Evolutionary conservation across 1,140 invertebrate genomes (phyloP).

Genomic region (Aphelenchoides avenae): DNA sequence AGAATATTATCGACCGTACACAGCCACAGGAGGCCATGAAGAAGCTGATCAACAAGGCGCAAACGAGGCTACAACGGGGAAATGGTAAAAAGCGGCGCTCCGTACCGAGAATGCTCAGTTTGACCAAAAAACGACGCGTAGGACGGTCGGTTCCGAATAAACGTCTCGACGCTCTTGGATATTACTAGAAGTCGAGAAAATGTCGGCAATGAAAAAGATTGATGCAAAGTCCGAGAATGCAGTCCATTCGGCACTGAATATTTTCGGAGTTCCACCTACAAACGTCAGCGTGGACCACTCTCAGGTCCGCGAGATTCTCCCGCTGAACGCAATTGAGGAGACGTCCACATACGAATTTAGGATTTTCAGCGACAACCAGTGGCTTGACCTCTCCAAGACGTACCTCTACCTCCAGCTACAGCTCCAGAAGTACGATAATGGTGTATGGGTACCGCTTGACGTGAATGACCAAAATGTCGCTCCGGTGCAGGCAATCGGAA

Average conservation of each 20-base stretch:
- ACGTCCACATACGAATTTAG: conserved; percentile 14
- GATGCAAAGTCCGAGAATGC: too few species aligned
- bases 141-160: too few species aligned
- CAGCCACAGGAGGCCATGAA: too few species aligned
- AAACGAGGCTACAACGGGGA: too few species aligned
- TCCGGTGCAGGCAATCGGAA: conserved; percentile 22
- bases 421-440: neutral
- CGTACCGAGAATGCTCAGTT: too few species aligned
- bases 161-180: too few species aligned
- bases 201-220: too few species aligned
- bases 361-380: conserved; percentile 17
- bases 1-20: too few species aligned
- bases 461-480: conserved; percentile 9
- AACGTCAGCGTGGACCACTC: conserved; percentile 21
- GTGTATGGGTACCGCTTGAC: neutral
- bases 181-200: too few species aligned
- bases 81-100: too few species aligned
- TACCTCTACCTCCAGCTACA: conserved; percentile 23
- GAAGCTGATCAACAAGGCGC: too few species aligned
- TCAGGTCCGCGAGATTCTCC: conserved; percentile 17
- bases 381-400: conserved; percentile 15
- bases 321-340: conserved; percentile 7
- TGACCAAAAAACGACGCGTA: too few species aligned
- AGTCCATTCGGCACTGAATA: conserved; percentile 27
- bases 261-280: conserved; percentile 27